These are phyloP conservation scores for Carapus acus DNA, from an alignment of 2,797 vertebrate genomes.

Conservation along the genomic window DNA sequence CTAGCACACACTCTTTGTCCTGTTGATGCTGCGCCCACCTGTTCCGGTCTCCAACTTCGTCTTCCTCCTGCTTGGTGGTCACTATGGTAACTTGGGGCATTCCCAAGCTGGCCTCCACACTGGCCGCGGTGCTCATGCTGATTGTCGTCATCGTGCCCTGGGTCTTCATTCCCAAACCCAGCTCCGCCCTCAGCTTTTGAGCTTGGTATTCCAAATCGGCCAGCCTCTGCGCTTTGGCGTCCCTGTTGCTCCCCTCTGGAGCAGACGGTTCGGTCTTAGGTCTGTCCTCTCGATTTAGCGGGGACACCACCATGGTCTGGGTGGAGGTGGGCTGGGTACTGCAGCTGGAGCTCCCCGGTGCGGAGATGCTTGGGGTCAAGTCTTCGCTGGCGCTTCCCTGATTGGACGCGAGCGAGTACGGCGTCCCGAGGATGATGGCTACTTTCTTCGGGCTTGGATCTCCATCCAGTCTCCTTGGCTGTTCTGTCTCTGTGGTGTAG, in stretches of 20 bases:
- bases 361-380: conserved; percentile 12
- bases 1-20: too few relatives aligned
- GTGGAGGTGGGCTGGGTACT: conserved; percentile 35
- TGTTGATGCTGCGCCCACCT: too few relatives aligned
- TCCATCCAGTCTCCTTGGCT: conserved; percentile 25
- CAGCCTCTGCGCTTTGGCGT: conserved; percentile 49
- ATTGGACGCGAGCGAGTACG: conserved; percentile 4
- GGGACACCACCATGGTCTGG: conserved; percentile 61
- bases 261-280: conserved; percentile 32
- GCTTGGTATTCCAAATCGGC: conserved; percentile 59
- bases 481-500: too few relatives aligned
- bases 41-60: too few relatives aligned
- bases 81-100: background rate
- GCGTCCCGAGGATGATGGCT: background rate
- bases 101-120: background rate
- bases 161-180: conserved; percentile 53
- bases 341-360: conserved; percentile 13
- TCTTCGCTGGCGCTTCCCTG: conserved; percentile 4
- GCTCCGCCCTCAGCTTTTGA: conserved; percentile 50
- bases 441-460: conserved; percentile 21
- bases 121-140: background rate
- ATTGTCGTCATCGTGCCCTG: conserved; percentile 45
- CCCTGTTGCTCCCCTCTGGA: conserved; percentile 32
- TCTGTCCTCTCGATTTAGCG: conserved; percentile 56
- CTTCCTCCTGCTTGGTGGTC: too few relatives aligned